A percentile compares a stretch with the other conserved stretches of the same genome.
phyloP scores from a whole-genome alignment of 2,888 invertebrate genomes.

The Lucinisca nassula region DNA sequence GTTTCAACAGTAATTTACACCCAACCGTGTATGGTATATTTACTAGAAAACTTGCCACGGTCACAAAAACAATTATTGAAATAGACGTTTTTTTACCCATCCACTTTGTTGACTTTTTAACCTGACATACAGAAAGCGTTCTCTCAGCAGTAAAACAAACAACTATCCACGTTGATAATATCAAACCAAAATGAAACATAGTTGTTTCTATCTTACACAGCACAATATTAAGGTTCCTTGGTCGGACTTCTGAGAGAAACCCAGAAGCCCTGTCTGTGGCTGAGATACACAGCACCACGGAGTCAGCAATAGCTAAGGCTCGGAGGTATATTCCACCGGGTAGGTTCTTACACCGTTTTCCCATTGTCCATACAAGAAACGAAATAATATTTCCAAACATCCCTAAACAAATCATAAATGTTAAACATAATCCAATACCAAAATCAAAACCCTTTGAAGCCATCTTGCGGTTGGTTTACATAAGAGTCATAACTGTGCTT shows the following conservation, averaged over 20 bases:
- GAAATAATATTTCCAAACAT: slow-evolving; percentile 6
- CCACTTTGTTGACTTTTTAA: neutral
- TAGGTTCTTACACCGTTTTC: neutral
- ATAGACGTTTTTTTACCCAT: neutral
- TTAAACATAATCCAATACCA: neutral
- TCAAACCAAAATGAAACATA: neutral
- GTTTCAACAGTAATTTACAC: neutral
- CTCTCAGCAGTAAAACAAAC: slow-evolving; percentile 1
- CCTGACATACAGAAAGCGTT: neutral
- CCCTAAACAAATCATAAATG: neutral
- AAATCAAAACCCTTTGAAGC: neutral
- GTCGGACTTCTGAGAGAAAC: neutral
- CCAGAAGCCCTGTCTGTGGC: neutral
- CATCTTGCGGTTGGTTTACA: no score
- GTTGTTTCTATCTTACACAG: neutral
- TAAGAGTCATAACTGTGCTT: no score
- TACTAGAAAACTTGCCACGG: neutral
- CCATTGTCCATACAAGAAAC: neutral
- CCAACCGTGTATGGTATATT: neutral
- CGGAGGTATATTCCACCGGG: neutral
- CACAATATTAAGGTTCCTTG: neutral
- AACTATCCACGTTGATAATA: neutral
- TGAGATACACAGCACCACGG: neutral
- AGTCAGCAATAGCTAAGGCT: neutral
- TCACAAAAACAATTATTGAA: neutral